Evolutionary conservation across 2,888 invertebrate species (phyloP), one percentile per base, ranked within the genome.

Genomic region (Dorcus hopei): DNA sequence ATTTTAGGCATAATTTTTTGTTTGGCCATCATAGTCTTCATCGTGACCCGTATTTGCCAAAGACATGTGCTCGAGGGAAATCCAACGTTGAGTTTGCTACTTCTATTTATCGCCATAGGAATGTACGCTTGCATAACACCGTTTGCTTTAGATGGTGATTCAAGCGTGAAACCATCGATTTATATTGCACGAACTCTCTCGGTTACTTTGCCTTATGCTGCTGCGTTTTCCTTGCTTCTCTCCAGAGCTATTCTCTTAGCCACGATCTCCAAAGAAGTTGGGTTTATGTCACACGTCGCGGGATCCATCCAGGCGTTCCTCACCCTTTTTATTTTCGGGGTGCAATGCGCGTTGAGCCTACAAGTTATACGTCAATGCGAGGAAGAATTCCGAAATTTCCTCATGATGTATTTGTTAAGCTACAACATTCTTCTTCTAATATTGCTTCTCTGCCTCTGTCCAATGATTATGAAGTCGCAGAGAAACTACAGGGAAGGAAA

Each of bases 401-500:
- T 83, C 65, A 47, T 65, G n/a, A 50, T 71, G 43, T 80, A 80
- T 9, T 69, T 84, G 4, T 68, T 85, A 70, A 82, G 83, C 3
- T 89, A 89, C 73, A 85, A 87, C 67, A 80, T 83, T 53, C 79
- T 88, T 57, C 76, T 89, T 3, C 76, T 89, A 8, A 60, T 83
- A 8, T 74, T 84, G 3, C 74, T 87, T 9, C 77, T 87, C 41
- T 76, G 82, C 43, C 74, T 85, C 40, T 81, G 83, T 51, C 88
- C 87, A 1, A 83, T 87, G 68, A 83, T 87, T 57, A 80, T 82
- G 57, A 83, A 83, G 54, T 84, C 86, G 0, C 85, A 85, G 65
- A 79, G 89, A 33, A 89, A 89, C 72, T 88, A 89, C 69, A 81
- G 82, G 8, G 89, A 89, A 71, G 89, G 88, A 0, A 80, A 82